phyloP scores from a whole-genome alignment of 2,888 invertebrate species.

The Dryadula phaetusa region DNA sequence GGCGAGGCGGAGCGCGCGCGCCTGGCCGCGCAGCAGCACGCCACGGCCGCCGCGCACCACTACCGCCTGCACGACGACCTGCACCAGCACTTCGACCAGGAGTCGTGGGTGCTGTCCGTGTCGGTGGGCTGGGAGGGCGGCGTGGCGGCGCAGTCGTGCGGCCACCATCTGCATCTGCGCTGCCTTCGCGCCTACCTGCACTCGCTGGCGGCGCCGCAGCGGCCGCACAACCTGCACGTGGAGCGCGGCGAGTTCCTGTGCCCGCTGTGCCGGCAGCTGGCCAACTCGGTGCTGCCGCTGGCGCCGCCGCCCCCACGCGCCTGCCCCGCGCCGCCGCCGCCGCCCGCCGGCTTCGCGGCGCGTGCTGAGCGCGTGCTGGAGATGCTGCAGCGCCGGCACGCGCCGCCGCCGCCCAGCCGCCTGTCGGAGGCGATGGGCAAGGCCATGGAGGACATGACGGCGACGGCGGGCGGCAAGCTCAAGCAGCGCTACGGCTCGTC shows the following conservation, averaged over 20 bases:
- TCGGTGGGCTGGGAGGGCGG: conserved; percentile 96
- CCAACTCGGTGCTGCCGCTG: conserved; percentile 91
- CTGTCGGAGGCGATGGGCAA: conserved; percentile 95
- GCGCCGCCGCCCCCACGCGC: conserved; percentile 88
- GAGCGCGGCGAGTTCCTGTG: conserved; percentile 94
- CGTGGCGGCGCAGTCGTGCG: conserved; percentile 97
- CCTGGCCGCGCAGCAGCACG: conserved; percentile 74
- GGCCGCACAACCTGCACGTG: conserved; percentile 88
- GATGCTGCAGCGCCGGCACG: conserved; percentile 86
- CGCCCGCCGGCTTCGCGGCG: conserved; percentile 63
- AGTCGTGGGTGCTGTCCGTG: conserved; percentile 90
- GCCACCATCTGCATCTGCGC: conserved; percentile 97
- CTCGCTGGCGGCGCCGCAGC: conserved; percentile 91
- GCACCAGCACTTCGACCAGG: conserved; percentile 89
- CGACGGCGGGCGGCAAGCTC: conserved; percentile 92
- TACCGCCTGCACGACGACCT: conserved; percentile 91
- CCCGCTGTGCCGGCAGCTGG: conserved; percentile 94
- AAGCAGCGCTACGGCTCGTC: conserved; percentile 86
- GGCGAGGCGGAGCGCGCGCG: conserved; percentile 83
- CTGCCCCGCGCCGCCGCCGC: conserved; percentile 86
- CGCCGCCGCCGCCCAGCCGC: conserved; percentile 84
- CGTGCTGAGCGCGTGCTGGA: conserved; percentile 71
- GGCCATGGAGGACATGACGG: conserved; percentile 97
- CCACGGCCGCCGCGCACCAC: conserved; percentile 90
- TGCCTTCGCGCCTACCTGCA: conserved; percentile 96